Base-by-base conservation (phyloP, 2,888 invertebrate genomes). In the Griposia aprilina region DNA sequence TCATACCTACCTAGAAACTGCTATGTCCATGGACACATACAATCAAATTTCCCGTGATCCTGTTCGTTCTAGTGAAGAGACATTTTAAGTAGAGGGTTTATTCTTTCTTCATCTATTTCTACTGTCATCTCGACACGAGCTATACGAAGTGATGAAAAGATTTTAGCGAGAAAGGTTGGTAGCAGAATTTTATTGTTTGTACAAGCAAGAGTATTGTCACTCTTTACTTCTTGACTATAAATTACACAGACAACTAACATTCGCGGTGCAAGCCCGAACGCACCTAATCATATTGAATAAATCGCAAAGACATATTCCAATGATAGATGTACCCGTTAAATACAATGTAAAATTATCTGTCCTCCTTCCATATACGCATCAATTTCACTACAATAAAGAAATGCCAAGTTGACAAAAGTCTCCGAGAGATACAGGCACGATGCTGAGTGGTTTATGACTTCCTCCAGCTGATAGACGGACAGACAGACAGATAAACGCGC, bases 381-480 rank as follows among this genome's bases (percentile, higher is more conserved):
- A 80, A 66, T 77, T 83, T 81, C 45, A 80, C 71, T 88, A 90
- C 90, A 90, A 87, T 91, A 93, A 92, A 93, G 92, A 92, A 91
- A 91, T 89, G 84, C 68, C 87, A 83, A 91, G 91, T 92, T 91
- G 94, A 92, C 92, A 92, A 82, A 89, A 84, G 90, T 88, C 92
- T 92, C 90, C 90, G 92, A 92, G 91, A 93, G 95, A 95, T 94
- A 93, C 93, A 92, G 87, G 85, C 87, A 81, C 72, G 77, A 77
- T 81, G 89, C 79, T 90, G 95, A 96, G 92, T 96, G 94, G 74
- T 96, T 96, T 96, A 96, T 94, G 93, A 92, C 96, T 96, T 96
- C 96, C 96, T 95, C 89, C 83, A 89, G 60, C 50, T 80, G 90
- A 90, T 88, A 88, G 84, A 85, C 82, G 76, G 80, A 83, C 89